Evolutionary conservation across 2,113 vertebrate genomes (phyloP).

Genomic region (Asarcornis scutulata): DNA sequence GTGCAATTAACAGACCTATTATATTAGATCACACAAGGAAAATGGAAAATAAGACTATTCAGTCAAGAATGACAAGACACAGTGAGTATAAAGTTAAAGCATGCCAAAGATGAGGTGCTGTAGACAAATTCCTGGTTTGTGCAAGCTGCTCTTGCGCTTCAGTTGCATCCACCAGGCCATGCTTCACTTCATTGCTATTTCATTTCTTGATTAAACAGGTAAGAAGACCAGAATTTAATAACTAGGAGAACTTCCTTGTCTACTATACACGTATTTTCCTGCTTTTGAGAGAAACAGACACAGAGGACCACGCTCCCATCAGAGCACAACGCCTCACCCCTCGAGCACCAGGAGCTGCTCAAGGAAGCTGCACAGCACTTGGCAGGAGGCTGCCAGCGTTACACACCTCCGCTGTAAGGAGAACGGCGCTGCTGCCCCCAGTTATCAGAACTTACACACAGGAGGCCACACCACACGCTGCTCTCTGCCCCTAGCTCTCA

Average conservation of each 20-base stretch:
- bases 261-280: not conserved
- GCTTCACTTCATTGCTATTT: not conserved
- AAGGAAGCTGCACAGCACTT: rapidly evolving
- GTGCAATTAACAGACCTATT: not conserved
- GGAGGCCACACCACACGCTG: rapidly evolving
- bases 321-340: too few relatives aligned
- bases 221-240: not conserved
- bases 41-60: rapidly evolving
- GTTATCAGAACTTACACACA: rapidly evolving
- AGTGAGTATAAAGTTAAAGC: not conserved
- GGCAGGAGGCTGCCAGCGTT: rapidly evolving
- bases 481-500: not conserved
- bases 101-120: not conserved
- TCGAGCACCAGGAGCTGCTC: not conserved
- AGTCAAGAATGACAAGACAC: not conserved
- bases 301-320: not conserved
- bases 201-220: not conserved
- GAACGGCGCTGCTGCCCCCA: not conserved
- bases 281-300: not conserved
- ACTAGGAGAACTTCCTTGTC: not conserved
- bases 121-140: not conserved
- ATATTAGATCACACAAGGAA: not conserved
- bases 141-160: not conserved
- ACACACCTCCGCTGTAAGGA: rapidly evolving
- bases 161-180: not conserved